Conservation (phyloP, 2,888 invertebrate genomes). For the Rotaria macrura region DNA sequence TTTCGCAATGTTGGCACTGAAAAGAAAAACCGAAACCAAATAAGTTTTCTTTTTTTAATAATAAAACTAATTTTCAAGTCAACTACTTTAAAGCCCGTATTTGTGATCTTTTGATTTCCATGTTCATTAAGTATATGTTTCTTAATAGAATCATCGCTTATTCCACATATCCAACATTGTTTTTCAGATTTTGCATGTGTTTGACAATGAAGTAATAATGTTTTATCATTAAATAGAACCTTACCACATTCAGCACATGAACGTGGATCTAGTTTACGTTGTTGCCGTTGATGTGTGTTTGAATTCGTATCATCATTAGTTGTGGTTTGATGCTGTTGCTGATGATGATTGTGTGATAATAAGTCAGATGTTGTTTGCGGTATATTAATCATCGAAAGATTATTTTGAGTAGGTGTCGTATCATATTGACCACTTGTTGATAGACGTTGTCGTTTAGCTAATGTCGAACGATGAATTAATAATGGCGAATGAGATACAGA, state of each 20-base stretch:
- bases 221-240: background rate
- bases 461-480: background rate
- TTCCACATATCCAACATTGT: slow-evolving; percentile 8
- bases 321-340: background rate
- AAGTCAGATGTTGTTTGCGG: background rate
- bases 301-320: background rate
- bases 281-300: background rate
- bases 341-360: background rate
- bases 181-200: slow-evolving; percentile 5
- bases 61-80: background rate
- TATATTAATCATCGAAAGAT: too few relatives aligned
- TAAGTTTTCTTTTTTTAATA: background rate
- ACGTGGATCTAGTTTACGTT: slow-evolving; percentile 10
- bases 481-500: background rate
- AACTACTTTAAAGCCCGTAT: background rate
- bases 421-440: background rate
- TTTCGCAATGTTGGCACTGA: slow-evolving; percentile 21
- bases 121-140: slow-evolving; percentile 7
- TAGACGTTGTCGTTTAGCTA: background rate
- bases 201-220: background rate
- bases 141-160: background rate
- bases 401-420: background rate
- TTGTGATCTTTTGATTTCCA: slow-evolving; percentile 19
- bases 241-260: slow-evolving; percentile 9
- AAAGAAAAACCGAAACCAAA: background rate